Conservation (phyloP, 2,888 invertebrate species). For the Drosophila prostipennis region DNA sequence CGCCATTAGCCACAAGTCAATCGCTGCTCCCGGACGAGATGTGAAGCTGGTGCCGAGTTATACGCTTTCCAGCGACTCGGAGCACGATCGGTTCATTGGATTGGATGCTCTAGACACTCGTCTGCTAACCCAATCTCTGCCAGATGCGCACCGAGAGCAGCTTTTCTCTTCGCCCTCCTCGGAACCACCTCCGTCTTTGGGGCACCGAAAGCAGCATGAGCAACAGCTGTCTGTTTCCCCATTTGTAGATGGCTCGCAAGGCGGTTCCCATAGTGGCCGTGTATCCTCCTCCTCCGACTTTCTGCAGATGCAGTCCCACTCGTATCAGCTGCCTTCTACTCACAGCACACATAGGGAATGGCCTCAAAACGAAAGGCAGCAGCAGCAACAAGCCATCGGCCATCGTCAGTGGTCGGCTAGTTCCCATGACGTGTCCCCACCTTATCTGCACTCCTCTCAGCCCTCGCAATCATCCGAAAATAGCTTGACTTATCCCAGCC, state of each 20-base stretch:
- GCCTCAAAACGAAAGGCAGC: conserved; percentile 8
- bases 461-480: not conserved
- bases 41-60: conserved; percentile 40
- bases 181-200: not conserved
- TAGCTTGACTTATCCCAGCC: conserved; percentile 43
- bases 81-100: conserved; percentile 49
- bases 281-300: conserved; percentile 7
- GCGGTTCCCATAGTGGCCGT: not conserved
- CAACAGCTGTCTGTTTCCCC: conserved; percentile 9
- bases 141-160: conserved; percentile 51
- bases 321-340: conserved; percentile 58
- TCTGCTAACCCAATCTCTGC: conserved; percentile 56
- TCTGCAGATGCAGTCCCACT: conserved; percentile 68
- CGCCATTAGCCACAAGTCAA: conserved; percentile 38
- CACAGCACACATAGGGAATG: conserved; percentile 39
- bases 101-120: conserved; percentile 34
- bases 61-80: conserved; percentile 45
- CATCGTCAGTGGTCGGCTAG: conserved; percentile 11
- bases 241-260: not conserved
- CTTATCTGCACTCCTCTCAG: not conserved
- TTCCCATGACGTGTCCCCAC: conserved; percentile 7
- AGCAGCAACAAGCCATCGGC: not conserved
- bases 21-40: conserved; percentile 38
- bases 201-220: conserved; percentile 2
- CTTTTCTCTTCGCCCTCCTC: conserved; percentile 25